Evolutionary conservation across 2,797 vertebrate genomes (phyloP).

Genomic region (Notolepis coatsorum): DNA sequence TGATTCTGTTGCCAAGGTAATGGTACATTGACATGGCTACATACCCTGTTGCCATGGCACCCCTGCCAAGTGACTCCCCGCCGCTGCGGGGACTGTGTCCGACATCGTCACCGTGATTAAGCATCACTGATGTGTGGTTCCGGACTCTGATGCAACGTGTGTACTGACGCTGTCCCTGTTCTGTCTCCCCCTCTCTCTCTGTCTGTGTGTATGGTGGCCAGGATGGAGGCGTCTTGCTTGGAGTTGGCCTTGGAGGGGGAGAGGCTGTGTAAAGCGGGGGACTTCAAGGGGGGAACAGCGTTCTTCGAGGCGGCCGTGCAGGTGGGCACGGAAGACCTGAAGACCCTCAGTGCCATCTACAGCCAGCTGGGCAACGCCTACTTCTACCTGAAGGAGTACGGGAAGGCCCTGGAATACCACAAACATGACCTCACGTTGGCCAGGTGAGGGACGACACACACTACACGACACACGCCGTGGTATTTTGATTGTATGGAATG

Average conservation of each 20-base stretch:
- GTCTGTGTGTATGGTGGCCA: slow-evolving; percentile 53
- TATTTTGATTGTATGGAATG: too few species aligned
- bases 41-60: slow-evolving; percentile 64
- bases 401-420: slow-evolving; percentile 94
- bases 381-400: slow-evolving; percentile 97
- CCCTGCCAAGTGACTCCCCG: background rate
- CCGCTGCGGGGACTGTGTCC: background rate
- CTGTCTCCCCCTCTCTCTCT: too few species aligned
- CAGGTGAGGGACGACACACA: slow-evolving; percentile 87
- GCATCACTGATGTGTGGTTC: background rate
- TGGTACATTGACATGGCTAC: slow-evolving; percentile 42
- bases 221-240: slow-evolving; percentile 97
- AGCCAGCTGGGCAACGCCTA: slow-evolving; percentile 98
- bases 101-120: slow-evolving; percentile 17
- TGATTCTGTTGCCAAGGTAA: slow-evolving; percentile 63
- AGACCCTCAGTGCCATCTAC: slow-evolving; percentile 98
- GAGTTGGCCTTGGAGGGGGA: slow-evolving; percentile 96
- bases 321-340: slow-evolving; percentile 96
- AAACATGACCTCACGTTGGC: slow-evolving; percentile 94
- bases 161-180: too few species aligned
- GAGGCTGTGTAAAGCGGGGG: slow-evolving; percentile 92
- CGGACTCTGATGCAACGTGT: background rate
- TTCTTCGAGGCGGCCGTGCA: slow-evolving; percentile 97
- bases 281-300: slow-evolving; percentile 93
- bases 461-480: too few species aligned